These are phyloP conservation scores for Lepetodrilus schrolli DNA, from an alignment of 2,888 invertebrate species.

Conservation along the genomic window DNA sequence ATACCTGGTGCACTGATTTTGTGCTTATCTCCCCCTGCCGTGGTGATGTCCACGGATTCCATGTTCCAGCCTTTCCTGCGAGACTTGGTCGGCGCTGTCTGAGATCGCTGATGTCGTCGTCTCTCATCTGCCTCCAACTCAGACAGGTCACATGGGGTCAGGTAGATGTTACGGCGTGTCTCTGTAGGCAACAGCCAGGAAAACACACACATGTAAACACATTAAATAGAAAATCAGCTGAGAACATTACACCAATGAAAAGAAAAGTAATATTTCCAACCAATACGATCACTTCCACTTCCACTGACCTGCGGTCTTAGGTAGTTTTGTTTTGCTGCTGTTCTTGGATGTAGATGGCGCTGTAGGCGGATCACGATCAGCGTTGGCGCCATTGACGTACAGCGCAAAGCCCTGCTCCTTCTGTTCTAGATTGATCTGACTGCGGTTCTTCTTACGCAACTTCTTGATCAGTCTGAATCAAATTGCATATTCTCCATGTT, in stretches of 20 bases:
- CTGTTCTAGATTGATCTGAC: slow-evolving; percentile 68
- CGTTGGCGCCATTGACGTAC: slow-evolving; percentile 74
- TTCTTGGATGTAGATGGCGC: slow-evolving; percentile 34
- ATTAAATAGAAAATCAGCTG: too few relatives aligned
- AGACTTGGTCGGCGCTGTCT: slow-evolving; percentile 66
- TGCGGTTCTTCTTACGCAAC: slow-evolving; percentile 64
- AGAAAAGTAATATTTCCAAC: too few relatives aligned
- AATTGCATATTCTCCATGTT: background rate
- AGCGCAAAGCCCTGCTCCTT: slow-evolving; percentile 75
- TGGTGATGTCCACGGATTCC: slow-evolving; percentile 70
- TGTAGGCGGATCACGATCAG: slow-evolving; percentile 37
- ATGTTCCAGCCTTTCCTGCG: slow-evolving; percentile 69
- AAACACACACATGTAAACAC: too few relatives aligned
- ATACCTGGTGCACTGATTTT: slow-evolving; percentile 70
- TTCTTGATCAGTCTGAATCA: slow-evolving; percentile 63
- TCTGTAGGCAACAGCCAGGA: too few relatives aligned
- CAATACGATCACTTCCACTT: too few relatives aligned
- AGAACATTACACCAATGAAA: background rate
- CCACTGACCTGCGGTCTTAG: slow-evolving; percentile 66
- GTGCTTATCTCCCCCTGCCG: slow-evolving; percentile 64
- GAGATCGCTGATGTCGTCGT: slow-evolving; percentile 49
- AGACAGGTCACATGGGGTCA: slow-evolving; percentile 41
- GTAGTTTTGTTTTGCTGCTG: slow-evolving; percentile 41
- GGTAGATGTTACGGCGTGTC: background rate
- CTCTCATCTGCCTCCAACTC: slow-evolving; percentile 43